Conservation (phyloP, 1,140 invertebrate genomes). For the Euwallacea similis region DNA sequence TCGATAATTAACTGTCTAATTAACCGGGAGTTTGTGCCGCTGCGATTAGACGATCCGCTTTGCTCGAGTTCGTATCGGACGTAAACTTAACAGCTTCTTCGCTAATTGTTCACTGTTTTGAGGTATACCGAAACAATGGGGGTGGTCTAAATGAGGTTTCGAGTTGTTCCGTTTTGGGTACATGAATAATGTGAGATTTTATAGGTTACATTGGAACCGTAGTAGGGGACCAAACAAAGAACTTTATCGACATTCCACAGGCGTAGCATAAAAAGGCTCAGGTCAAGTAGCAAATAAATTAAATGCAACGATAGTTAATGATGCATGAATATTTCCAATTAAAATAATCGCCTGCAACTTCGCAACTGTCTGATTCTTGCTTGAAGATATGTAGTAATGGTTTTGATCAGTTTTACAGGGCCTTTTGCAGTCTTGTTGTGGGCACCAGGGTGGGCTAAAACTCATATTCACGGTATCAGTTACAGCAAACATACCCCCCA, state of each 20-base stretch:
- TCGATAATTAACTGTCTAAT: slow-evolving; percentile 25
- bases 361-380: no score
- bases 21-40: slow-evolving; percentile 12
- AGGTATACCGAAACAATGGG: neutral
- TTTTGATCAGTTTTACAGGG: no score
- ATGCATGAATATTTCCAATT: slow-evolving; percentile 15
- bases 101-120: slow-evolving; percentile 4
- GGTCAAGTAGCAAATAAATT: slow-evolving; percentile 15
- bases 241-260: neutral
- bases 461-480: neutral
- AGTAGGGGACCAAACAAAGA: no score
- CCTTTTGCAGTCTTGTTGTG: no score
- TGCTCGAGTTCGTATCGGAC: neutral
- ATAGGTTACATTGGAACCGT: no score
- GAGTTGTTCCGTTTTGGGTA: no score
- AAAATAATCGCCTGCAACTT: slow-evolving; percentile 4
- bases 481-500: slow-evolving; percentile 4
- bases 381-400: no score
- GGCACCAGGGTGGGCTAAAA: neutral
- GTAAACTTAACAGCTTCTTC: slow-evolving; percentile 12
- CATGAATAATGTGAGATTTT: no score
- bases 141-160: neutral
- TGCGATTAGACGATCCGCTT: slow-evolving; percentile 4
- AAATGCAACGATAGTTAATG: slow-evolving; percentile 10
- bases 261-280: slow-evolving; percentile 5